These are phyloP conservation scores for Adoxophyes honmai DNA, from an alignment of 1,140 invertebrate species.

Conservation along the genomic window DNA sequence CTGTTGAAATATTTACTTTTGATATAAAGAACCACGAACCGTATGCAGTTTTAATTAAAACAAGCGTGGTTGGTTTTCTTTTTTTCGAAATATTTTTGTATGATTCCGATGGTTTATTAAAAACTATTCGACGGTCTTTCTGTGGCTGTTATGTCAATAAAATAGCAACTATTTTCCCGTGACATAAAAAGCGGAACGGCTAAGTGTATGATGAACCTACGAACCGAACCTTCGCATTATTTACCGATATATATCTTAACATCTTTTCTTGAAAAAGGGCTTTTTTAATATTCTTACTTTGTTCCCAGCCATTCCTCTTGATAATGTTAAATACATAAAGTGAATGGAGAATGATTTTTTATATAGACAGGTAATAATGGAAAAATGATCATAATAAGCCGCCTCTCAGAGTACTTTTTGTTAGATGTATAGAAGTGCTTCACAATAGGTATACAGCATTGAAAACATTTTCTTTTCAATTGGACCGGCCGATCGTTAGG, in stretches of 20 bases:
- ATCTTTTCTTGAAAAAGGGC: not conserved
- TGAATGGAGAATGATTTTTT: not conserved
- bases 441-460: not conserved
- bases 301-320: not conserved
- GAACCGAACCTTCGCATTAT: not conserved
- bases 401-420: not conserved
- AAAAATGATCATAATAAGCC: conserved; percentile 14
- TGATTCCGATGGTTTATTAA: no score
- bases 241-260: not conserved
- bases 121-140: no score
- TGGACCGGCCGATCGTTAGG: no score
- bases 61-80: no score
- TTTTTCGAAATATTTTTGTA: no score
- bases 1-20: no score
- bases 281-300: not conserved
- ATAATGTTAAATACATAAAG: conserved; percentile 13
- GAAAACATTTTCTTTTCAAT: not conserved
- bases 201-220: no score
- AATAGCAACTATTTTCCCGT: no score
- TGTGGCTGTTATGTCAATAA: no score
- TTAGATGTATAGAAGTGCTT: not conserved
- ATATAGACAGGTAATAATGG: conserved; percentile 11
- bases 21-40: no score
- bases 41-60: no score
- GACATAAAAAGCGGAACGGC: no score